Evolutionary conservation across 2,888 invertebrate species (phyloP).

Genomic region (Drosophila infuscata): DNA sequence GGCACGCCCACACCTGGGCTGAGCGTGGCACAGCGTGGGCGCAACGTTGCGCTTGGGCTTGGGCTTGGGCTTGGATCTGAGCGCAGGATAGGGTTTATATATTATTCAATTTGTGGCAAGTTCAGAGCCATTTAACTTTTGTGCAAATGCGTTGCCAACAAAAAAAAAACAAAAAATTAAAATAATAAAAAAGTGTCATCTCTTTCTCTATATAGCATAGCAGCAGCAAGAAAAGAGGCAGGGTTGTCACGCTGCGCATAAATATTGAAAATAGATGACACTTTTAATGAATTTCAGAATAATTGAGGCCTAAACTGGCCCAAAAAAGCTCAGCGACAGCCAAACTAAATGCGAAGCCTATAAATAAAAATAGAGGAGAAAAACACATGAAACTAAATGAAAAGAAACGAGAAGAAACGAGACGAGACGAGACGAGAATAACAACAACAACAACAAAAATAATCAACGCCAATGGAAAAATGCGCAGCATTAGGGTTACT

Average conservation of each 20-base stretch:
- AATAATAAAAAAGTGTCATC: neutral
- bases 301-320: constrained; percentile 79
- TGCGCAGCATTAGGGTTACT: constrained; percentile 34
- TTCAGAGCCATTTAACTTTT: constrained; percentile 46
- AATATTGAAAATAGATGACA: constrained; percentile 69
- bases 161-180: too few relatives aligned
- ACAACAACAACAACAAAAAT: constrained; percentile 1
- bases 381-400: constrained; percentile 7
- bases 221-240: neutral
- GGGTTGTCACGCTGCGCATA: constrained; percentile 29
- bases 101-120: constrained; percentile 55
- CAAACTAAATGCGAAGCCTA: constrained; percentile 64
- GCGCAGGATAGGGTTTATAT: constrained; percentile 59
- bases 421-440: neutral
- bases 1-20: constrained; percentile 19
- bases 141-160: neutral
- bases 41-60: constrained; percentile 2
- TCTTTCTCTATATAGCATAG: neutral
- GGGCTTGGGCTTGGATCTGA: neutral
- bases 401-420: constrained; percentile 8
- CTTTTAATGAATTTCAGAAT: constrained; percentile 76
- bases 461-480: constrained; percentile 5
- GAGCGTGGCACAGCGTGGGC: constrained; percentile 56
- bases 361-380: constrained; percentile 51
- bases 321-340: constrained; percentile 66